Base-by-base conservation (phyloP, 1,140 invertebrate species). In the Amyelois transitella region DNA sequence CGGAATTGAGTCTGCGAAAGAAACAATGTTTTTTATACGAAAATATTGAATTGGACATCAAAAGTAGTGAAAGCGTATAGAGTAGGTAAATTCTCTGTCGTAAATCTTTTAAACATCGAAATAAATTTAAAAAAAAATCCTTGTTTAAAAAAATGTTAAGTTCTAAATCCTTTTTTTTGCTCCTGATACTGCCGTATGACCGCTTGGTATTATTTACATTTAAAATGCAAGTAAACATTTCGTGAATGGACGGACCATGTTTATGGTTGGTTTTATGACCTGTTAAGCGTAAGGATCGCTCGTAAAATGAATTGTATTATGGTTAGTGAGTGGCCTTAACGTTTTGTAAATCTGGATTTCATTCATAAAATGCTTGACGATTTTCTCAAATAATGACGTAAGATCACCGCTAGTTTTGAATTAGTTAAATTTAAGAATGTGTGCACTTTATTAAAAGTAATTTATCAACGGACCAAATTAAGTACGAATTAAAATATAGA, bases 261-360 rank as follows among this genome's bases (percentile, higher is more conserved):
- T 87, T 87, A 87, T 72, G 77, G 75, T 62, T 80, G 70, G 69
- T 75, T 87, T 86, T 87, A 87, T 77, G 84, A 85, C 67, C 75
- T 86, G 73, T 78, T 83, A 87, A 84, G 75, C 72, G 75, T 77
- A 79, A 84, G 75, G 76, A 81, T 80, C 72, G 74, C 74, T 84
- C 76, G 75, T 84, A 78, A 82, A 82, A 72, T 72, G 64, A 77
- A 81, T 78, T 72, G 70, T 68, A 75, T 68, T 57, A 73, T 71
- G 58, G 60, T 49, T 54, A 53, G 53, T 59, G n/a, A n/a, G n/a
- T 60, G 48, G 57, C 43, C 50, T 58, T 55, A 60, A 60, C 52
- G 18, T 60, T 55, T 57, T 58, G 20, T 48, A 48, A 48, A 48
- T 48, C 45, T 59, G 44, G 32, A 20, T 28, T 62, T 57, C 53